Conservation (phyloP, 1,140 invertebrate genomes). For the Listronotus bonariensis region DNA sequence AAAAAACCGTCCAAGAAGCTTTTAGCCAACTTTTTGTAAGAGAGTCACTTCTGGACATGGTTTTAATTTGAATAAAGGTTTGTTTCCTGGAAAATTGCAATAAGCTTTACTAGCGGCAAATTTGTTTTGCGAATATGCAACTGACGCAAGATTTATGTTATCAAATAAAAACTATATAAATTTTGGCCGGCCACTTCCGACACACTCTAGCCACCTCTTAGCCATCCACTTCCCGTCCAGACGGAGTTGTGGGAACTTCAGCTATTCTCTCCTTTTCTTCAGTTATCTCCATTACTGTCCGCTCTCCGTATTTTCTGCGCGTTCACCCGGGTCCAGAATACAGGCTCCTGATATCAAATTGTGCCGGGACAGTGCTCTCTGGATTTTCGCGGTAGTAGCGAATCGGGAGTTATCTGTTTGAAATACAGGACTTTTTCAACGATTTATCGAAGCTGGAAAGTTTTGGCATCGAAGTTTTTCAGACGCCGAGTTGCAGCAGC, state of each 20-base stretch:
- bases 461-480: slow-evolving; percentile 22
- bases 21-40: too few relatives aligned
- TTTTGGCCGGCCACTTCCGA: slow-evolving; percentile 29
- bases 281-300: slow-evolving; percentile 1
- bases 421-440: slow-evolving; percentile 10
- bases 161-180: slow-evolving; percentile 32
- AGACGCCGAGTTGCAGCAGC: slow-evolving; percentile 26
- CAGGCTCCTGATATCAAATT: slow-evolving; percentile 31
- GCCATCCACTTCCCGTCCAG: slow-evolving; percentile 29
- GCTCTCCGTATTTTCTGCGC: slow-evolving; percentile 26
- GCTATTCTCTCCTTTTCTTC: neutral
- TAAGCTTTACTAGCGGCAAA: too few relatives aligned
- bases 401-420: slow-evolving; percentile 4
- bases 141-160: neutral
- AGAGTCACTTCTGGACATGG: too few relatives aligned
- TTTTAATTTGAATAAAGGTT: too few relatives aligned
- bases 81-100: too few relatives aligned
- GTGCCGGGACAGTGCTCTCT: slow-evolving; percentile 37
- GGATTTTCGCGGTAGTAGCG: slow-evolving; percentile 18
- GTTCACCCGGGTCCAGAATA: slow-evolving; percentile 34
- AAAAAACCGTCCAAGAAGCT: too few relatives aligned
- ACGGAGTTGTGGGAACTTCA: slow-evolving; percentile 31
- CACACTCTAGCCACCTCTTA: slow-evolving; percentile 28
- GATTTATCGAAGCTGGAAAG: slow-evolving; percentile 15
- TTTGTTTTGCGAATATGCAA: too few relatives aligned